Conservation (phyloP, 2,888 invertebrate genomes). For the Mechanitis messenoides region DNA sequence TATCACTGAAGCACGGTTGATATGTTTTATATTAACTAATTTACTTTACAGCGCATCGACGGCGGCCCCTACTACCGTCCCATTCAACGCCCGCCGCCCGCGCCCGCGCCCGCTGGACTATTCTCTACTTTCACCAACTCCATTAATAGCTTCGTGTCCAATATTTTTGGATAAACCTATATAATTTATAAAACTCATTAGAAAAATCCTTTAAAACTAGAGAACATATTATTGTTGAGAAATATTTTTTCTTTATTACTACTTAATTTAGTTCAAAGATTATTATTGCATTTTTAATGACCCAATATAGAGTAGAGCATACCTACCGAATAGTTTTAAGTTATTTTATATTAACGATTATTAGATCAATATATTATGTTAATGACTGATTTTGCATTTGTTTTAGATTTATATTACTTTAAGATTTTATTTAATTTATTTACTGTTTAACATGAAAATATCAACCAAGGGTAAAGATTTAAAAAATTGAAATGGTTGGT, state of each 20-base stretch:
- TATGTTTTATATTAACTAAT: background rate
- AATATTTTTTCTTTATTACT: too few species aligned
- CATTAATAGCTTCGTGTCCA: conserved; percentile 85
- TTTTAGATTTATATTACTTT: background rate
- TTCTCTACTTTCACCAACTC: conserved; percentile 86
- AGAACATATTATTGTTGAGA: too few species aligned
- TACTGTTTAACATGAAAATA: too few species aligned
- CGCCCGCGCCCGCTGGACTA: conserved; percentile 77
- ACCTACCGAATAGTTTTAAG: conserved; percentile 28
- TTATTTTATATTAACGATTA: background rate
- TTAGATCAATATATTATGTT: background rate
- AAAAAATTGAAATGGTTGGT: too few species aligned
- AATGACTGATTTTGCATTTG: conserved; percentile 1
- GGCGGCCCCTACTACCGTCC: conserved; percentile 82
- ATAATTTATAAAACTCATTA: background rate
- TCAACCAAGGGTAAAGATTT: too few species aligned
- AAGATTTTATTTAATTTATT: too few species aligned
- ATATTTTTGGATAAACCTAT: conserved; percentile 80
- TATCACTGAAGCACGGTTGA: too few species aligned
- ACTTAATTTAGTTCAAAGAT: background rate
- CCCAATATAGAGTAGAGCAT: background rate
- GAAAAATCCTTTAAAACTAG: too few species aligned
- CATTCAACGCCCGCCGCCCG: conserved; percentile 57
- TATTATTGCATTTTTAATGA: background rate
- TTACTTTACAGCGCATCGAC: conserved; percentile 78